Percentiles rank a stretch among this genome's conserved stretches.
phyloP scores from a whole-genome alignment of 2,113 vertebrate genomes.

The Trochalopteron elliotii region DNA sequence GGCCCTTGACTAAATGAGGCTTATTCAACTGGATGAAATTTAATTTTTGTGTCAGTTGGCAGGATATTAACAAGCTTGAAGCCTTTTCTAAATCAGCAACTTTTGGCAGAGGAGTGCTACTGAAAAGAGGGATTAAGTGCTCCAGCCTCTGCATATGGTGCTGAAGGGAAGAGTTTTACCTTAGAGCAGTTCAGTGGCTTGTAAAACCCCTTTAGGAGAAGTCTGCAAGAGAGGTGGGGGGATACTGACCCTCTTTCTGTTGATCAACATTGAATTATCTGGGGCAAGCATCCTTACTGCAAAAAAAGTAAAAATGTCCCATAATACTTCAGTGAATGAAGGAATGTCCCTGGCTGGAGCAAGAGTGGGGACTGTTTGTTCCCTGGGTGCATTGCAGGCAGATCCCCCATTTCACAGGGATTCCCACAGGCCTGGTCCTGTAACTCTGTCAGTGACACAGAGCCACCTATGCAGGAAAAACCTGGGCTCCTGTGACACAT shows the following conservation, averaged over 20 bases:
- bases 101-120: background rate
- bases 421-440: background rate
- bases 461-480: background rate
- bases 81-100: background rate
- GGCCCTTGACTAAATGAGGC: background rate
- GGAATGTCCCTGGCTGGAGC: background rate
- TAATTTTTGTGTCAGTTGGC: slow-evolving; percentile 40
- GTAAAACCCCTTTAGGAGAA: background rate
- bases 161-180: background rate
- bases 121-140: background rate
- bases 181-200: background rate
- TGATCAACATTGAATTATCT: background rate
- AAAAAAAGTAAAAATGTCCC: background rate
- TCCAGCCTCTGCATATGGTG: background rate
- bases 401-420: background rate
- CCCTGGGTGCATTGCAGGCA: background rate
- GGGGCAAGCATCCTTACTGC: background rate
- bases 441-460: background rate
- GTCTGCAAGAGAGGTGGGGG: background rate
- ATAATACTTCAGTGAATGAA: background rate
- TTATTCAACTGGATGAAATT: slow-evolving; percentile 29
- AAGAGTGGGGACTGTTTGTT: background rate
- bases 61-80: slow-evolving; percentile 8
- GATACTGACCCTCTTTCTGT: background rate
- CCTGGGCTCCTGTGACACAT: background rate